phyloP scores from a whole-genome alignment of 2,888 invertebrate species.

The Ferdinandea cuprea region DNA sequence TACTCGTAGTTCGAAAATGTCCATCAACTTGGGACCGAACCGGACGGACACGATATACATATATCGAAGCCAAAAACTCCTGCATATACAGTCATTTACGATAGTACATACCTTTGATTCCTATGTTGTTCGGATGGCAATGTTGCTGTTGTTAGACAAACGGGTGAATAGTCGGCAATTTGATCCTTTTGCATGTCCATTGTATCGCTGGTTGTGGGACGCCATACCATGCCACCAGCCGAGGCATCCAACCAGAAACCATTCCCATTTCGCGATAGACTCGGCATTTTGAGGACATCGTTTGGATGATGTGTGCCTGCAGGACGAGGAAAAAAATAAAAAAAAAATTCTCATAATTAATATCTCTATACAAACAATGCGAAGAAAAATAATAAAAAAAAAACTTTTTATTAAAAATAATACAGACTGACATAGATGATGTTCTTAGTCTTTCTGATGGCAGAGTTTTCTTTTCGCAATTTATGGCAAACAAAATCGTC shows the following conservation, averaged over 20 bases:
- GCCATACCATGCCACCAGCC: slow-evolving; percentile 83
- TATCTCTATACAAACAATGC: slow-evolving; percentile 30
- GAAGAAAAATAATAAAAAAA: slow-evolving; percentile 8
- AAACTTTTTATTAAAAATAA: slow-evolving; percentile 40
- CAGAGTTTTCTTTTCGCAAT: slow-evolving; percentile 51
- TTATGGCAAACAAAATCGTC: slow-evolving; percentile 45
- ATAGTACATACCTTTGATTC: slow-evolving; percentile 71
- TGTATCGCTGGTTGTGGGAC: slow-evolving; percentile 80
- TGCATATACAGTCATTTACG: no score
- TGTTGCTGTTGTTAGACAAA: slow-evolving; percentile 79
- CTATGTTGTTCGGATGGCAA: slow-evolving; percentile 62
- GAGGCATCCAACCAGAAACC: slow-evolving; percentile 83
- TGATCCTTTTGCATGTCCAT: slow-evolving; percentile 83
- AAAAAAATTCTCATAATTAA: slow-evolving; percentile 58
- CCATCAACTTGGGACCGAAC: slow-evolving; percentile 30
- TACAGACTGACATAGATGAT: slow-evolving; percentile 56
- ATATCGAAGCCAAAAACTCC: slow-evolving; percentile 32
- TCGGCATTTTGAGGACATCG: slow-evolving; percentile 83
- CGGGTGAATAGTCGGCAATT: slow-evolving; percentile 83
- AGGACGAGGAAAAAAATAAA: slow-evolving; percentile 66
- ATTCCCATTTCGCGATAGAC: slow-evolving; percentile 82
- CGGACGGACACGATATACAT: background rate
- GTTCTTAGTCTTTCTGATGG: slow-evolving; percentile 15
- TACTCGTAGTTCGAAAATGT: slow-evolving; percentile 35
- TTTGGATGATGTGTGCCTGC: slow-evolving; percentile 82